A percentile compares a stretch with the other conserved stretches of the same genome.
Evolutionary conservation across 2,888 invertebrate genomes (phyloP).

Genomic region (Sabellastarte sp.): DNA sequence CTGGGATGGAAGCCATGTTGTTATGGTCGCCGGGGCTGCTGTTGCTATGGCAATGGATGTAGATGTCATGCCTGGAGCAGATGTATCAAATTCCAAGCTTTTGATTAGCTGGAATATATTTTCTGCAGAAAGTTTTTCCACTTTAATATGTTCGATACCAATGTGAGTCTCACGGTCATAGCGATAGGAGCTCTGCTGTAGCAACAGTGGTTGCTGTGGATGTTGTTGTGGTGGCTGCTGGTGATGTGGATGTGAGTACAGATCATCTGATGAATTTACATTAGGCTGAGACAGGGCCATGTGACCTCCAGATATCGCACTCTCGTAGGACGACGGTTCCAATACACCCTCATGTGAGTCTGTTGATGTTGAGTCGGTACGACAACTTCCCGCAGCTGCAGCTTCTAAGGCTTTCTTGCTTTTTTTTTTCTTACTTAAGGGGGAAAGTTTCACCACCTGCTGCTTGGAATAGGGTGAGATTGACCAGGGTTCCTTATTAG

Average conservation of each 20-base stretch:
- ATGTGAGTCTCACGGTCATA: no score
- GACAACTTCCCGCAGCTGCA: not conserved
- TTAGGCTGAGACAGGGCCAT: not conserved
- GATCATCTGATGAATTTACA: no score
- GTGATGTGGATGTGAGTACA: no score
- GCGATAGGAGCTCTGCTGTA: no score
- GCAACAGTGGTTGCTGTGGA: no score
- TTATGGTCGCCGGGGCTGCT: not conserved
- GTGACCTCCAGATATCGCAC: conserved; percentile 9
- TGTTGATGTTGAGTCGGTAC: not conserved
- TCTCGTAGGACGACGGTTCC: conserved; percentile 30
- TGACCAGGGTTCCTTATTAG: no score
- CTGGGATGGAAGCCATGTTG: no score
- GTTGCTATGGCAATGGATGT: no score
- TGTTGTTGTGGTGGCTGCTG: conserved; percentile 3
- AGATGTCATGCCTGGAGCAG: not conserved
- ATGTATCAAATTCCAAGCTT: not conserved
- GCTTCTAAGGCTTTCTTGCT: no score
- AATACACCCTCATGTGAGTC: not conserved
- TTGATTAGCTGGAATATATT: no score
- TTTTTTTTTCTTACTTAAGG: no score
- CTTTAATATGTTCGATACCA: not conserved
- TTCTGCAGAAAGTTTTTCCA: not conserved
- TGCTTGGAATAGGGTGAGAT: no score
- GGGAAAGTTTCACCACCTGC: conserved; percentile 10